Conservation (phyloP, 2,888 invertebrate genomes). For the Buathra laborator region DNA sequence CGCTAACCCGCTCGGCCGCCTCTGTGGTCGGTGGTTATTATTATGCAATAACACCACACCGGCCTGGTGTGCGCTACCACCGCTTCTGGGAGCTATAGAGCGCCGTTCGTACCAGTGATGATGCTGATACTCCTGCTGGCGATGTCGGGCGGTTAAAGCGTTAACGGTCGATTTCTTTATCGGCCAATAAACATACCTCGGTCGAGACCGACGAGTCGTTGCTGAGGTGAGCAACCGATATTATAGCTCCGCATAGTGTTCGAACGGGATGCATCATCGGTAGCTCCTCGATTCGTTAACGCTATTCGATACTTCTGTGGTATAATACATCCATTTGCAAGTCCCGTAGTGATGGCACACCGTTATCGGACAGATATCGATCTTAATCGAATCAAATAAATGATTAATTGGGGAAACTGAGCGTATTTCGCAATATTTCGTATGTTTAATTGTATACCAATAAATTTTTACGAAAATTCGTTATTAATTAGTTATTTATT, state of each 20-base stretch:
- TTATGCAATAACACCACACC: constrained; percentile 70
- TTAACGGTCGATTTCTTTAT: constrained; percentile 68
- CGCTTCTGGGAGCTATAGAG: constrained; percentile 5
- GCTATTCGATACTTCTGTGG: constrained; percentile 12
- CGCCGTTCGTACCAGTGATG: constrained; percentile 15
- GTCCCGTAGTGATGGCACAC: neutral
- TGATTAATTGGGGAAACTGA: too few species aligned
- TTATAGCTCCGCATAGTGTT: neutral
- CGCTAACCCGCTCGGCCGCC: constrained; percentile 47
- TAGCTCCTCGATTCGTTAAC: neutral
- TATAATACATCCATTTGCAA: neutral
- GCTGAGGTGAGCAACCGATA: constrained; percentile 34
- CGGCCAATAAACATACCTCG: constrained; percentile 62
- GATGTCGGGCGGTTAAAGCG: constrained; percentile 67
- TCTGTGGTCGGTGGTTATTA: constrained; percentile 69
- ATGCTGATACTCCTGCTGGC: constrained; percentile 20
- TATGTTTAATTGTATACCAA: too few species aligned
- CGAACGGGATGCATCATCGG: constrained; percentile 22
- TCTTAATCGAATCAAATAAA: too few species aligned
- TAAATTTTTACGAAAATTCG: too few species aligned
- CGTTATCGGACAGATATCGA: too few species aligned
- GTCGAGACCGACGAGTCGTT: constrained; percentile 23
- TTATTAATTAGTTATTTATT: too few species aligned
- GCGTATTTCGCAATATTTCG: too few species aligned
- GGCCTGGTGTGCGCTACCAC: constrained; percentile 49